Evolutionary conservation across 2,797 vertebrate genomes (phyloP), one percentile per base, ranked within the genome.

Genomic region (Sebastes elongatus): DNA sequence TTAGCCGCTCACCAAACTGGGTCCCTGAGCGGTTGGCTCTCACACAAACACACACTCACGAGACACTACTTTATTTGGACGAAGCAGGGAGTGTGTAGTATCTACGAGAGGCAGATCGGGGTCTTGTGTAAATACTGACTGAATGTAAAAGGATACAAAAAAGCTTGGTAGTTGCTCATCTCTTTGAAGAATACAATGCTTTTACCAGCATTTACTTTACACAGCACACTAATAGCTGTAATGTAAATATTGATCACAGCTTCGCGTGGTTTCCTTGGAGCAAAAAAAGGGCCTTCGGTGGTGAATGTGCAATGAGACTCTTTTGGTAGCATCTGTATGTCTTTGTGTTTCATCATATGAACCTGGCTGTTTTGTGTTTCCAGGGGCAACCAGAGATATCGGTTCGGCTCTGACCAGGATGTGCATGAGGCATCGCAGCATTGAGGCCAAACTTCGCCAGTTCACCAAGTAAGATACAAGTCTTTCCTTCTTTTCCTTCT

Each of bases 381-480:
- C 94, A 99, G 98, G 98, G 81, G 98, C 97, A 82, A 99, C 98
- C 0, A 94, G 98, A 84, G 98, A 99, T 86, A 99, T 99, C 0
- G 98, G 98, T 85, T 99, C 98, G 0, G 97, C 98, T 0, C 95
- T 99, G 88, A 99, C 98, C 83, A 96, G 98, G 78, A 99, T 99
- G 98, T 99, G 98, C 91, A 99, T 99, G 98, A 95, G 98, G 81
- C 98, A 99, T 92, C 97, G 97, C 90, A 99, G 98, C 95, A 99
- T 99, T 2, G 98, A 99, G 94, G 96, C 97, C 90, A 99, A 99
- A 93, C 97, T 99, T 76, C 96, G 98, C 55, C 97, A 99, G 91
- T 99, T 99, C 94, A 99, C 98, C 89, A 99, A 98, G 98, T 99
- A 94, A 95, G 97, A 81, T 4, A 4, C 13, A 14, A 1, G 7